Conservation (phyloP, 2,888 invertebrate genomes). For the Colletes collaris region DNA sequence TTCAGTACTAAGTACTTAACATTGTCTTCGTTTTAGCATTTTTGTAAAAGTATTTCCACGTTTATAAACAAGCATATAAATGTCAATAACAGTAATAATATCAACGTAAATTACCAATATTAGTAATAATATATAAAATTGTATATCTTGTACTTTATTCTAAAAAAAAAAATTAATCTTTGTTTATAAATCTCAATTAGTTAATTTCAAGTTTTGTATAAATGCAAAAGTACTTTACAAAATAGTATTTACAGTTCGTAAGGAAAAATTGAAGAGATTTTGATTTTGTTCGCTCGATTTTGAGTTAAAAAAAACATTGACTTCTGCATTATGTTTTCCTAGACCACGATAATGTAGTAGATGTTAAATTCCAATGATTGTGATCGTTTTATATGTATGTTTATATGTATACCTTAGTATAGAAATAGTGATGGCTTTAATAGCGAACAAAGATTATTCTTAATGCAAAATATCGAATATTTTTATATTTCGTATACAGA, state of each 20-base stretch:
- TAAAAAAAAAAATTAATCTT: background rate
- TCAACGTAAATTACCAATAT: slow-evolving; percentile 2
- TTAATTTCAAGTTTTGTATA: background rate
- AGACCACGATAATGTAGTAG: background rate
- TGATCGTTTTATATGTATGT: slow-evolving; percentile 58
- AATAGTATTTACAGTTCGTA: background rate
- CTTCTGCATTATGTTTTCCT: too few species aligned
- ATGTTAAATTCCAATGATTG: slow-evolving; percentile 50
- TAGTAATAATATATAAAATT: too few species aligned
- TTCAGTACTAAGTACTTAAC: slow-evolving; percentile 25
- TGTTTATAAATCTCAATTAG: background rate
- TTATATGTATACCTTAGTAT: slow-evolving; percentile 44
- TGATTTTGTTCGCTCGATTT: slow-evolving; percentile 1
- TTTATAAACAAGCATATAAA: background rate
- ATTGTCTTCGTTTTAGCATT: slow-evolving; percentile 2
- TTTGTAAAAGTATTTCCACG: slow-evolving; percentile 27
- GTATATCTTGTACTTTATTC: background rate
- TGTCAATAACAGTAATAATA: background rate
- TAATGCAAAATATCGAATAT: slow-evolving; percentile 45
- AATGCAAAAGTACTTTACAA: background rate
- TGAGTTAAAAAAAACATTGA: too few species aligned
- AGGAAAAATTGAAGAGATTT: background rate
- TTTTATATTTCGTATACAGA: slow-evolving; percentile 53
- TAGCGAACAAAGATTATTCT: slow-evolving; percentile 24
- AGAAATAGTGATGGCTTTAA: slow-evolving; percentile 21